A percentile compares a stretch with the other conserved stretches of the same genome.
These are phyloP conservation scores for Dicerorhinus sumatrensis DNA, from an alignment of 2,113 vertebrate species.

Conservation along the genomic window DNA sequence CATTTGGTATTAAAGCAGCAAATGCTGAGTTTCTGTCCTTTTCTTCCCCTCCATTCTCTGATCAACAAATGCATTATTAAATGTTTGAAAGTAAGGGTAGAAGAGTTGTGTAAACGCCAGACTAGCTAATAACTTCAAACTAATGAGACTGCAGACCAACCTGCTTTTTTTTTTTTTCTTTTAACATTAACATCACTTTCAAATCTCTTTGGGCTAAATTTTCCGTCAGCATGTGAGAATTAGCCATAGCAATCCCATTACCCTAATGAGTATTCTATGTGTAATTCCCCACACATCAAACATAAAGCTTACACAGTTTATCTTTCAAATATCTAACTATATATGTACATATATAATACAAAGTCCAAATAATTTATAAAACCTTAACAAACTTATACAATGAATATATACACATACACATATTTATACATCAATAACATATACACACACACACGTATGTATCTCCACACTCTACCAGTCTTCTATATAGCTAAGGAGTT, in stretches of 20 bases:
- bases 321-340: conserved; percentile 82
- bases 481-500: conserved; percentile 75
- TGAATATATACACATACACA: background rate
- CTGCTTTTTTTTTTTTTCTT: background rate
- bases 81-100: conserved; percentile 67
- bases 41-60: conserved; percentile 1
- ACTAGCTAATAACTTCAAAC: conserved; percentile 78
- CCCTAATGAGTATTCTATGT: conserved; percentile 80
- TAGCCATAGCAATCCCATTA: conserved; percentile 84
- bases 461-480: conserved; percentile 60
- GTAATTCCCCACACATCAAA: conserved; percentile 76
- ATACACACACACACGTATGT: background rate
- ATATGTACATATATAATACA: conserved; percentile 1
- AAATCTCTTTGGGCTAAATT: conserved; percentile 85
- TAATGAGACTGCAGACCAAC: conserved; percentile 78
- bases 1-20: background rate
- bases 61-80: conserved; percentile 66
- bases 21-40: background rate
- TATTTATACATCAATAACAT: conserved; percentile 11
- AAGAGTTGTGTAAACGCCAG: conserved; percentile 66
- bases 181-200: conserved; percentile 71
- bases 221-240: conserved; percentile 81
- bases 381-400: conserved; percentile 29
- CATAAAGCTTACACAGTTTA: conserved; percentile 76
- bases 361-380: conserved; percentile 62